A percentile compares a stretch with the other conserved stretches of the same genome.
phyloP scores from a whole-genome alignment of 2,888 invertebrate genomes.

The Pyralis farinalis region DNA sequence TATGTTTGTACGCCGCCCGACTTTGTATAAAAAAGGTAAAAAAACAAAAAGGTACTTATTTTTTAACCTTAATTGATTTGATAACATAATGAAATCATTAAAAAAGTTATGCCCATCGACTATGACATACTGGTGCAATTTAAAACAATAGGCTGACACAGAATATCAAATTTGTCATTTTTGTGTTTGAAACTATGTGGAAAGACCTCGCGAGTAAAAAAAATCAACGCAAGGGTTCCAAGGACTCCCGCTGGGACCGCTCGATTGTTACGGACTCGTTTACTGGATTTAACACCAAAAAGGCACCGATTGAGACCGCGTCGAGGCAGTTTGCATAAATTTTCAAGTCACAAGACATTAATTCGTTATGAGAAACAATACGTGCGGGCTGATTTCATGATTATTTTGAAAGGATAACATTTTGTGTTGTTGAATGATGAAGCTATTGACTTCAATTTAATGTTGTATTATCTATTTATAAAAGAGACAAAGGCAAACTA shows the following conservation, averaged over 20 bases:
- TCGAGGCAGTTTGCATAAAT: slow-evolving; percentile 55
- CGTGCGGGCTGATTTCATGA: slow-evolving; percentile 40
- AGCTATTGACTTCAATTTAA: not conserved
- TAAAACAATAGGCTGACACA: slow-evolving; percentile 7
- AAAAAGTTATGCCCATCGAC: slow-evolving; percentile 26
- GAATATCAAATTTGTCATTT: slow-evolving; percentile 6
- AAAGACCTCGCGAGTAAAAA: slow-evolving; percentile 8
- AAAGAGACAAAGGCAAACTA: too few species aligned
- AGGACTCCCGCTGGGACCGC: slow-evolving; percentile 21
- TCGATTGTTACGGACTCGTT: slow-evolving; percentile 20
- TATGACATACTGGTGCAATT: not conserved
- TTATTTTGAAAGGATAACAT: not conserved
- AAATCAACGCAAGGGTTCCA: slow-evolving; percentile 16
- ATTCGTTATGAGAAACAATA: slow-evolving; percentile 45
- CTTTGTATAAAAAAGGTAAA: too few species aligned
- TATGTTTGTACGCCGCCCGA: too few species aligned
- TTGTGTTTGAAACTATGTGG: slow-evolving; percentile 1
- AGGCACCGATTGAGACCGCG: slow-evolving; percentile 20
- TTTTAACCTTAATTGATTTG: too few species aligned
- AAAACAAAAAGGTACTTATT: too few species aligned
- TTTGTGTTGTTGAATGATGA: not conserved
- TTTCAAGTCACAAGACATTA: slow-evolving; percentile 35
- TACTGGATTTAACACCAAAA: slow-evolving; percentile 37
- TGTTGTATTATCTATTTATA: too few species aligned
- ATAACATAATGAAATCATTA: too few species aligned